Evolutionary conservation across 2,888 invertebrate species (phyloP).

Genomic region (Lypha dubia): DNA sequence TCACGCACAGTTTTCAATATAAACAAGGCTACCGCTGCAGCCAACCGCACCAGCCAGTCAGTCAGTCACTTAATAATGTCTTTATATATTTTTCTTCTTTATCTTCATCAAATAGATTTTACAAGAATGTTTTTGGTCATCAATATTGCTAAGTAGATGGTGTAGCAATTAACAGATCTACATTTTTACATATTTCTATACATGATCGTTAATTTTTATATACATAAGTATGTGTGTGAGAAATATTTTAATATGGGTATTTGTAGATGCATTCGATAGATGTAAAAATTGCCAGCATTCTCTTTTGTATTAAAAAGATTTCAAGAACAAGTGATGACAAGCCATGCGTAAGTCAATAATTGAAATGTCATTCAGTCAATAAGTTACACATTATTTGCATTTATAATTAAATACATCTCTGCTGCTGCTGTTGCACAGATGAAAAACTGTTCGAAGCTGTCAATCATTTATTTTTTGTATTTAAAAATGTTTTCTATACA

Average conservation of each 20-base stretch:
- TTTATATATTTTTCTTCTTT: not conserved
- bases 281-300: not conserved
- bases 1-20: constrained; percentile 15
- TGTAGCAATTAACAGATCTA: not conserved
- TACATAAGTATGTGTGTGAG: not conserved
- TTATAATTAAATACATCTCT: constrained; percentile 11
- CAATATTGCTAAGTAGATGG: not conserved
- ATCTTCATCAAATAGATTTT: not conserved
- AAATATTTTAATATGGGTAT: not conserved
- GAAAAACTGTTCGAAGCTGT: constrained; percentile 39
- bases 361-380: constrained; percentile 50
- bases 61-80: constrained; percentile 4
- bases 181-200: too few species aligned
- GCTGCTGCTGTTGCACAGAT: not conserved
- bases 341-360: not conserved
- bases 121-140: not conserved
- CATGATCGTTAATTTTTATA: too few species aligned
- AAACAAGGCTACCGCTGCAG: constrained; percentile 37
- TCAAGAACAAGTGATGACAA: constrained; percentile 3
- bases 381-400: constrained; percentile 45
- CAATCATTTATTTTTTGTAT: constrained; percentile 3
- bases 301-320: constrained; percentile 4
- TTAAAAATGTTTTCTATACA: too few species aligned
- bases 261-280: not conserved
- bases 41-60: too few species aligned